Evolutionary conservation across 2,888 invertebrate genomes (phyloP), one percentile per base, ranked within the genome.

Genomic region (Ophion ventricosus): DNA sequence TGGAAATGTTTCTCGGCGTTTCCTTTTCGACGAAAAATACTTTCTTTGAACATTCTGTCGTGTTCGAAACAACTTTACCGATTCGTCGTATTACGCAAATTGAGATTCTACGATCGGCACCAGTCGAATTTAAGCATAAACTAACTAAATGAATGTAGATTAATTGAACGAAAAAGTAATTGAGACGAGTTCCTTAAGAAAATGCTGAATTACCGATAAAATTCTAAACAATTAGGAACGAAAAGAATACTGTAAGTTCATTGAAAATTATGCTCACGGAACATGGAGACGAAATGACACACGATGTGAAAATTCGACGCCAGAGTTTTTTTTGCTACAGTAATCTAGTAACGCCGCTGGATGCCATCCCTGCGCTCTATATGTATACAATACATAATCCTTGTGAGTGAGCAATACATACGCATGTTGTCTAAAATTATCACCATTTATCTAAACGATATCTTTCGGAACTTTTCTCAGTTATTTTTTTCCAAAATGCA

Each of bases 31-130:
- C 43, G 43, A 43, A 14, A 1, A 14, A 14, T 2, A 10, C 1
- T 1, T 43, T 43, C 10, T 14, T 49, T 17, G 35, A 35, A 35
- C 49, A 4, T 49, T 49, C 4, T 49, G 4, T 49, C 49, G 49
- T 49, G 14, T 17, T 49, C 49, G 49, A 49, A 0, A 35, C 35
- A 8, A 49, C 23, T 57, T 20, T 61, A 11, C 26, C 17, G 14
- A 29, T 63, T 29, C 26, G 29, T 63, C 26, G 57, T 66, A 40
- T 66, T 23, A 67, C 8, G 63, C 29, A 54, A 26, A 23, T 43
- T 14, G 43, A 63, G 43, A 26, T 74, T 74, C 61, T 23, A 54
- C 20, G 29, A 63, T 63, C 23, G 26, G 64, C 54, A 64, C 35
- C 64, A 56, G 49, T 20, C 64, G n/a, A 75, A 17, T 49, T 49